Base-by-base conservation (phyloP, 2,113 vertebrate species). In the Grammomys surdaster region DNA sequence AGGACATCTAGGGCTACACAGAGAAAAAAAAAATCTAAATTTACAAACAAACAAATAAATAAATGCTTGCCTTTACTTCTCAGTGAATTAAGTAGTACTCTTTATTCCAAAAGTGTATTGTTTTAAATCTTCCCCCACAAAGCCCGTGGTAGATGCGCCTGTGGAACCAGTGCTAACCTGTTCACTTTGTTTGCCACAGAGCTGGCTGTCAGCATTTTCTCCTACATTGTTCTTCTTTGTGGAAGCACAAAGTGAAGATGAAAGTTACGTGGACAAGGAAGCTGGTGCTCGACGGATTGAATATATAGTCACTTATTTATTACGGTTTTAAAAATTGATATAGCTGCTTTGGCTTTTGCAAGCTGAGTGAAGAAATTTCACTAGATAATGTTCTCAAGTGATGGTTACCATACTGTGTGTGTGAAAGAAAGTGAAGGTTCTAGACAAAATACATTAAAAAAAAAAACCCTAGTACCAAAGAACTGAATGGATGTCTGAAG, bases 341-440 rank as follows among this genome's bases (percentile, higher is more conserved):
- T 90, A 94, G 88, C 82, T 97, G 92, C 95, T 93, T 95, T 1
- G 0, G 56, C 85, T 96, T 96, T 76, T 26, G 88, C 78, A 93
- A 97, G 77, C 86, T 67, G 56, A n/a, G 48, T 16, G 93, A 90
- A 95, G 95, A 93, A 43, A 91, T 95, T 95, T 96, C 60, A 90
- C 72, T 93, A 3, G 0, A 63, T 81, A 85, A 67, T 80, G 81
- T 81, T 96, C 67, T 97, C 82, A 90, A 90, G 54, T 96, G 88
- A 7, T 90, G 40, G 60, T 90, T 94, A 90, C 60, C 95, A 56
- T 82, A 89, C 28, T n/a, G n/a, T 70, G 91, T 81, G 20, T 26
- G 70, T 85, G 60, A 92, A 77, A 81, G 67, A 91, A 97, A 72
- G 46, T 26, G 90, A 91, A 51, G 8, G 1, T 3, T 63, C 81